Base-by-base conservation (phyloP, 2,888 invertebrate species). In the Diploptera punctata region DNA sequence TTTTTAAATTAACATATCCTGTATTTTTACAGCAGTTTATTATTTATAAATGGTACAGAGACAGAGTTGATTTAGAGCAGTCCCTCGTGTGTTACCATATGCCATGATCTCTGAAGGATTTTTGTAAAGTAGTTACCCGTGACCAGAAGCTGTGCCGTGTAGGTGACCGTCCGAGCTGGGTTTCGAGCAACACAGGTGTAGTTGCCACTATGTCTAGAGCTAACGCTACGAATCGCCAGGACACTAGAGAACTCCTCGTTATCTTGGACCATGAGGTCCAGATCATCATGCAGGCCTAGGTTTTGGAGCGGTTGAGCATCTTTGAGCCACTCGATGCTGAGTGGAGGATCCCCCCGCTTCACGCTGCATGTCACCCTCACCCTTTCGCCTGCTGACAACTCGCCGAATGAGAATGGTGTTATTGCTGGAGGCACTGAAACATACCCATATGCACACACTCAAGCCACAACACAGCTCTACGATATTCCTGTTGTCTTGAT, bases 131-230 rank as follows among this genome's bases (percentile, higher is more conserved):
- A 69, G 69, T 52, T 89, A 91, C 91, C 91, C 87, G 90, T 89
- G 70, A 92, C 91, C 82, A 88, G 86, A 72, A 92, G 82, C 57
- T 89, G 87, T 16, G 88, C 84, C 31, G 86, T 84, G 76, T 85
- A 86, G 76, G 83, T 83, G 77, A 84, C 82, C 72, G 82, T 82
- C 75, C 87, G 87, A 44, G 89, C 89, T 74, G 80, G 80, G 80
- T 89, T 89, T 74, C 81, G 82, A 21, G 85, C 88, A 75, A 82
- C 84, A 78, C 85, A 89, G 67, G 86, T 87, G 80, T 90, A 92
- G 82, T 88, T 89, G 81, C 91, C 91, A 72, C 76, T 76, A 75
- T 77, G 77, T 72, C 76, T 76, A 75, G 77, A 76, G 74, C 72
- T 76, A 73, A 77, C 76, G 71, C 76, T 75, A 75, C 73, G 74